Conservation (phyloP, 30 jellyfish, hydroid and myxozoan genomes). For the Hydractinia symbiolongicarpus region DNA sequence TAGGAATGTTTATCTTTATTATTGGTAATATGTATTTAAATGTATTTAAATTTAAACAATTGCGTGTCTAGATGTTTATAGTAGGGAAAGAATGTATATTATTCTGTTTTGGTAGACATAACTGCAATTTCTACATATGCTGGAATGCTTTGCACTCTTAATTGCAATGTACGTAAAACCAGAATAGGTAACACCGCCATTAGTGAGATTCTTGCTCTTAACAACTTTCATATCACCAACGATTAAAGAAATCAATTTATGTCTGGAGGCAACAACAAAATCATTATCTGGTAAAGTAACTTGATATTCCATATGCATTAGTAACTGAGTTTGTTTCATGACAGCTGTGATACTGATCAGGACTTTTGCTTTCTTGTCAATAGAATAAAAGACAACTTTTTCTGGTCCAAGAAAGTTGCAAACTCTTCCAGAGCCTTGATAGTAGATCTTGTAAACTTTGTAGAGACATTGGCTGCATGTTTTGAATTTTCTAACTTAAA, state of each 20-base stretch:
- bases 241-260: constrained; percentile 19
- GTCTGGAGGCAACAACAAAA: constrained; percentile 48
- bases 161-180: constrained; percentile 34
- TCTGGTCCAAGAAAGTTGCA: constrained; percentile 29
- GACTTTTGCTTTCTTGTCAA: constrained; percentile 57
- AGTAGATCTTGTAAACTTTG: constrained; percentile 37
- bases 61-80: too few relatives aligned
- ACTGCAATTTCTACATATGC: too few relatives aligned
- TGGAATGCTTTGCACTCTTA: too few relatives aligned
- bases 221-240: constrained; percentile 49
- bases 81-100: too few relatives aligned
- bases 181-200: constrained; percentile 47
- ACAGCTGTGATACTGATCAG: constrained; percentile 58
- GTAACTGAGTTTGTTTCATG: constrained; percentile 46
- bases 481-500: constrained; percentile 39
- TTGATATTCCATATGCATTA: constrained; percentile 46
- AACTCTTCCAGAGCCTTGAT: constrained; percentile 33
- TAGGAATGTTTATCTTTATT: too few relatives aligned
- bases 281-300: constrained; percentile 22
- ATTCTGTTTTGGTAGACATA: too few relatives aligned
- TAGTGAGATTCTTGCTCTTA: constrained; percentile 44
- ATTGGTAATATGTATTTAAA: too few relatives aligned
- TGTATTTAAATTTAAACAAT: too few relatives aligned
- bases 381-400: constrained; percentile 18
- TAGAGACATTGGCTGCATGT: constrained; percentile 50